Evolutionary conservation across 2,888 invertebrate species (phyloP).

Genomic region (Hirtodrosophila alboralis): DNA sequence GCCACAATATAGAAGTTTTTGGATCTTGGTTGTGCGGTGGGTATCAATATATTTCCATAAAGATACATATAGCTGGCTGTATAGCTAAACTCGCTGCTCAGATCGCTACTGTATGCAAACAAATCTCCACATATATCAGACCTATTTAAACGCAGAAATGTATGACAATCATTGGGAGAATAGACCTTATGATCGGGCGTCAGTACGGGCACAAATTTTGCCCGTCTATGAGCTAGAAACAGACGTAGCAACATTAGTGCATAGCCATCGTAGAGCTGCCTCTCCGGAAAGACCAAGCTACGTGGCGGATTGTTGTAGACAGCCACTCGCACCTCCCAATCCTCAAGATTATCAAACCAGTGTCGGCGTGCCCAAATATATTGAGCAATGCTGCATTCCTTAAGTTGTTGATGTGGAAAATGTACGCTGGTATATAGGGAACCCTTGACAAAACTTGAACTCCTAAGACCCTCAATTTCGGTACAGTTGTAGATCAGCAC

Average conservation of each 20-base stretch:
- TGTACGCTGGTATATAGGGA: conserved; percentile 20
- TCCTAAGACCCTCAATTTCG: not conserved
- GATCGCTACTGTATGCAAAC: conserved; percentile 29
- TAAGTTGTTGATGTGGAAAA: conserved; percentile 34
- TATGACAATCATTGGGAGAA: conserved; percentile 44
- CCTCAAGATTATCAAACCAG: conserved; percentile 47
- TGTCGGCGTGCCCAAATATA: conserved; percentile 47
- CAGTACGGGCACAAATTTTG: conserved; percentile 37
- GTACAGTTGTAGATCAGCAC: conserved; percentile 47
- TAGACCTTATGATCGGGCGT: conserved; percentile 24
- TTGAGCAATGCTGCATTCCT: conserved; percentile 14
- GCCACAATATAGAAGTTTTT: conserved; percentile 50
- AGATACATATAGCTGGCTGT: conserved; percentile 46
- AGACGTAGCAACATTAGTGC: conserved; percentile 36
- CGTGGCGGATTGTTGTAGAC: conserved; percentile 61
- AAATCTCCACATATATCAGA: conserved; percentile 51
- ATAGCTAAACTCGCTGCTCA: conserved; percentile 29
- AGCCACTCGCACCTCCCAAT: conserved; percentile 50
- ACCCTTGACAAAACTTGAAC: not conserved
- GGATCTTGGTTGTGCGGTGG: conserved; percentile 34
- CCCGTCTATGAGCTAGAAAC: conserved; percentile 33
- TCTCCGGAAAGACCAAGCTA: conserved; percentile 43
- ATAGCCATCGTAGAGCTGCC: conserved; percentile 52
- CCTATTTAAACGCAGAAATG: conserved; percentile 5
- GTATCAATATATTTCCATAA: conserved; percentile 50